phyloP scores from a whole-genome alignment of 2,888 invertebrate species.

The Cremastinae sp. region DNA sequence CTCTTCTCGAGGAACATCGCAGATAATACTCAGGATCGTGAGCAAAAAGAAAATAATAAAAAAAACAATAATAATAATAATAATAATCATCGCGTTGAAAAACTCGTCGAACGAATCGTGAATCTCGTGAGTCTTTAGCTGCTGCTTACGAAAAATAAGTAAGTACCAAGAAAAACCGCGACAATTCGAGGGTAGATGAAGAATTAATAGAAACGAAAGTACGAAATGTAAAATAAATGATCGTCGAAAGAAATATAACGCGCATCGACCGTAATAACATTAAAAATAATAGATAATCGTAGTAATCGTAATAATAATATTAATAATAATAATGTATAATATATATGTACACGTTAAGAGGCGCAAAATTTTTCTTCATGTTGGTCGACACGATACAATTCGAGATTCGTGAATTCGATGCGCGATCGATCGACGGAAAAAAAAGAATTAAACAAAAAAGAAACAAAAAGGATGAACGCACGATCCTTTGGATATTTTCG shows the following conservation, averaged over 20 bases:
- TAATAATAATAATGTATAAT: background rate
- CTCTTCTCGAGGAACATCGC: background rate
- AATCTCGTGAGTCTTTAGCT: constrained; percentile 33
- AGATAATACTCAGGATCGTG: no score
- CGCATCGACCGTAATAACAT: constrained; percentile 19
- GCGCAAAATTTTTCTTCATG: constrained; percentile 7
- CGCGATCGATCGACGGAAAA: constrained; percentile 10
- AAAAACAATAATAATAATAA: constrained; percentile 42
- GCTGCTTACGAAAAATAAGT: constrained; percentile 49
- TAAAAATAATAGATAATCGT: constrained; percentile 6
- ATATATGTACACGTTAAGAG: constrained; percentile 18
- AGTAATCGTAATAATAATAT: constrained; percentile 25
- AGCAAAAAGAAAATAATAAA: no score
- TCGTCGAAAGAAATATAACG: constrained; percentile 5
- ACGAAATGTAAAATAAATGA: constrained; percentile 11
- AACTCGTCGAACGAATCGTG: constrained; percentile 34
- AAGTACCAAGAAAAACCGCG: constrained; percentile 57
- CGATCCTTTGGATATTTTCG: constrained; percentile 60
- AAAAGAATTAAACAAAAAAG: constrained; percentile 14
- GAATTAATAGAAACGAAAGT: background rate
- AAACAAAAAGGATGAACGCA: constrained; percentile 56
- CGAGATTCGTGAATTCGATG: constrained; percentile 26
- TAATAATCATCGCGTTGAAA: constrained; percentile 41
- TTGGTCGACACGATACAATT: constrained; percentile 22
- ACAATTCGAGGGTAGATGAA: constrained; percentile 22